phyloP scores from a whole-genome alignment of 2,888 invertebrate genomes.

The Trichogramma dendrolimi region DNA sequence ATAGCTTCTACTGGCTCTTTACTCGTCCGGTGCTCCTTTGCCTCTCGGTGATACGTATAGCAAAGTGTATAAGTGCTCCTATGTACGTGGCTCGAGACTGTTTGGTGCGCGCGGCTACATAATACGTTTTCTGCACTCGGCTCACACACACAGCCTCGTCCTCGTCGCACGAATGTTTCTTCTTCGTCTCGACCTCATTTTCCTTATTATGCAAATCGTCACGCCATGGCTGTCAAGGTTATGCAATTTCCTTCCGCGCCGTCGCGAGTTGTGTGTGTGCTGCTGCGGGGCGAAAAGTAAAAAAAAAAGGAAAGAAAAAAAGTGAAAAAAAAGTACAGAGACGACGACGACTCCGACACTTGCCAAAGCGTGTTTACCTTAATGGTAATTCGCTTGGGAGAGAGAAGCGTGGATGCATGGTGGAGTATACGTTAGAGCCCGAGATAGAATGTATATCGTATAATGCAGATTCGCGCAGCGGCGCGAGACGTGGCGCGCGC shows the following conservation, averaged over 20 bases:
- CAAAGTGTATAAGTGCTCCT: not conserved
- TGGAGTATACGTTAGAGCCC: not conserved
- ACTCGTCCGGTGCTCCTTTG: not conserved
- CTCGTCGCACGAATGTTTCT: not conserved
- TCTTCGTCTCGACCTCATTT: constrained; percentile 15
- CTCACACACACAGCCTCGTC: not conserved
- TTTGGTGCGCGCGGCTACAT: not conserved
- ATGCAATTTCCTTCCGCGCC: constrained; percentile 21
- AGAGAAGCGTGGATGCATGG: not conserved
- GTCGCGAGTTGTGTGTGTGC: too few relatives aligned
- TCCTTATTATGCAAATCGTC: constrained; percentile 24
- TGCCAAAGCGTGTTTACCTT: constrained; percentile 27
- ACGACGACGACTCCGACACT: constrained; percentile 4
- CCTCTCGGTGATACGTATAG: not conserved
- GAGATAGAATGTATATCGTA: not conserved
- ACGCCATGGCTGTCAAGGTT: constrained; percentile 20
- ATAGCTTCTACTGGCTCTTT: not conserved
- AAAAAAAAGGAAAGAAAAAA: not conserved
- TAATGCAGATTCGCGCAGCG: too few relatives aligned
- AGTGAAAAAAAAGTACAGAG: constrained; percentile 7
- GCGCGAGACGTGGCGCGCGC: not conserved
- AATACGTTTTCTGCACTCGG: constrained; percentile 3
- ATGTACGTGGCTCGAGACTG: too few relatives aligned
- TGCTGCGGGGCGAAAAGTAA: not conserved
- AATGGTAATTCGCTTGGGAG: constrained; percentile 22